A percentile compares a stretch with the other conserved stretches of the same genome.
phyloP scores from a whole-genome alignment of 1,140 invertebrate genomes.

The Adelges cooleyi region DNA sequence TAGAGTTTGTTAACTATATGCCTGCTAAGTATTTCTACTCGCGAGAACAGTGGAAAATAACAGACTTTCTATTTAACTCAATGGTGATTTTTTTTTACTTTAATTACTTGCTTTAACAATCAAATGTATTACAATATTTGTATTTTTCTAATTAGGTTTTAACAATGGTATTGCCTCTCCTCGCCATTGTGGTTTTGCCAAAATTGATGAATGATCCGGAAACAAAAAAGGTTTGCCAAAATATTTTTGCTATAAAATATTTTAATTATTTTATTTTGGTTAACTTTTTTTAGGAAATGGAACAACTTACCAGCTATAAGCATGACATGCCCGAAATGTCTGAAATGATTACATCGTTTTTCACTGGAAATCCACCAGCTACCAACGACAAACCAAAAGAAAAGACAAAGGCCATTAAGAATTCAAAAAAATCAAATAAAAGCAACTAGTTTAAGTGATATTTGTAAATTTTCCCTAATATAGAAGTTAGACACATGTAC shows the following conservation, averaged over 20 bases:
- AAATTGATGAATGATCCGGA: slow-evolving; percentile 96
- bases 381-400: slow-evolving; percentile 48
- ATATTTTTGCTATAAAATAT: slow-evolving; percentile 1
- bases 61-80: slow-evolving; percentile 90
- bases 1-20: slow-evolving; percentile 70
- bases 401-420: slow-evolving; percentile 44
- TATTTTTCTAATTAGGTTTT: slow-evolving; percentile 48
- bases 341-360: slow-evolving; percentile 71
- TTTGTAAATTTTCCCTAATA: background rate
- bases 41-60: slow-evolving; percentile 86
- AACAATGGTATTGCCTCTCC: slow-evolving; percentile 89
- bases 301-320: slow-evolving; percentile 72
- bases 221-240: slow-evolving; percentile 60
- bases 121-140: slow-evolving; percentile 3
- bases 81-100: slow-evolving; percentile 52
- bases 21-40: slow-evolving; percentile 85
- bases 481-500: background rate
- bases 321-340: slow-evolving; percentile 83
- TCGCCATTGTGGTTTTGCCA: slow-evolving; percentile 84
- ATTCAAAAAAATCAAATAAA: slow-evolving; percentile 23
- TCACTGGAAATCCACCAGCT: slow-evolving; percentile 47
- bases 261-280: slow-evolving; percentile 17
- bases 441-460: background rate
- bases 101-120: too few species aligned
- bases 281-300: slow-evolving; percentile 58